These are phyloP conservation scores for Pterocles burchelli DNA, from an alignment of 2,113 vertebrate species.

Conservation along the genomic window DNA sequence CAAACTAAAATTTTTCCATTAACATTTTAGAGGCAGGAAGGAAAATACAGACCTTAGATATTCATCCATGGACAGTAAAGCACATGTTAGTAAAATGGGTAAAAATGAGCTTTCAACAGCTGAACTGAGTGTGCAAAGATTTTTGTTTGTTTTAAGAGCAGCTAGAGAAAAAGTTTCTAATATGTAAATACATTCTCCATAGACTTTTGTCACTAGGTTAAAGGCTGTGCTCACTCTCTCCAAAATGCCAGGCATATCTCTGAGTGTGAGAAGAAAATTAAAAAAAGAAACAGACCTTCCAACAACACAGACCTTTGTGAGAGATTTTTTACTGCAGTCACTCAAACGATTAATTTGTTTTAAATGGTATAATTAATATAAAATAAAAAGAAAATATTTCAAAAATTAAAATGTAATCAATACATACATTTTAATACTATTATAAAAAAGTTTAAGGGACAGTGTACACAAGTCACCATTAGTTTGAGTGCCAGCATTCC, in stretches of 20 bases:
- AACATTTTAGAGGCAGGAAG: not conserved
- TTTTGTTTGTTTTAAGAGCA: not conserved
- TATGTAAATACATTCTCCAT: not conserved
- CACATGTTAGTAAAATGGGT: not conserved
- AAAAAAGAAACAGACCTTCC: conserved; percentile 53
- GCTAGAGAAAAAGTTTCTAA: not conserved
- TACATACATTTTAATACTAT: not conserved
- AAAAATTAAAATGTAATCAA: not conserved
- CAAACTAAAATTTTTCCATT: not conserved
- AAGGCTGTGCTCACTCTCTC: conserved; percentile 27
- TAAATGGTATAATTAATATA: not conserved
- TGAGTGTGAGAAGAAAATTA: conserved; percentile 39
- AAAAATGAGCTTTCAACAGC: not conserved
- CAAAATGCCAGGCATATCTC: conserved; percentile 53
- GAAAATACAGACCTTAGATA: not conserved
- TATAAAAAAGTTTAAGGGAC: not conserved
- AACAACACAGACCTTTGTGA: not conserved
- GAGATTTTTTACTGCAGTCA: not conserved
- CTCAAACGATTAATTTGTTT: not conserved
- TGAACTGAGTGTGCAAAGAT: not conserved
- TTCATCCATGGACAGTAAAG: not conserved
- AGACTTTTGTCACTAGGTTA: conserved; percentile 20
- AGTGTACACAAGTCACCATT: not conserved
- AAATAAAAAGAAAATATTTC: not conserved
- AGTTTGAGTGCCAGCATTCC: not conserved